Conservation (phyloP, 2,888 invertebrate genomes). For the Didymodactylos carnosus region DNA sequence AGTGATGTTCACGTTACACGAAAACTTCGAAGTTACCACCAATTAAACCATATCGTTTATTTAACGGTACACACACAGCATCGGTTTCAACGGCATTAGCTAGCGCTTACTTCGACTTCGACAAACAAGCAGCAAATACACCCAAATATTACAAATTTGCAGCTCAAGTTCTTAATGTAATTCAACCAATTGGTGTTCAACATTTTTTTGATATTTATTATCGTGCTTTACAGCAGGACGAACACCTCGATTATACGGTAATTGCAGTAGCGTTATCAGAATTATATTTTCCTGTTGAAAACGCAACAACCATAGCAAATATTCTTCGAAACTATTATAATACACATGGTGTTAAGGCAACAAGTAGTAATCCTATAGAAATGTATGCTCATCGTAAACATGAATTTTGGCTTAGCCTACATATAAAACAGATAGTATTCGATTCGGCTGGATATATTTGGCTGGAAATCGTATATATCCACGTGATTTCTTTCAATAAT, state of each 20-base stretch:
- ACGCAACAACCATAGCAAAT: background rate
- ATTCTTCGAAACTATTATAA: background rate
- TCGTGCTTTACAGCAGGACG: background rate
- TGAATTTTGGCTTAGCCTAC: background rate
- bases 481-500: background rate
- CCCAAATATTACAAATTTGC: background rate
- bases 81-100: background rate
- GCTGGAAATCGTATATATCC: background rate
- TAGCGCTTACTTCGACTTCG: background rate
- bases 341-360: background rate
- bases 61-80: background rate
- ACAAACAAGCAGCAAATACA: background rate
- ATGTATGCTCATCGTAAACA: background rate
- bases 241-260: background rate
- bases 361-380: background rate
- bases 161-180: background rate
- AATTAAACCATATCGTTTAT: background rate
- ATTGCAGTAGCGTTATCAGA: background rate
- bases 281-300: background rate
- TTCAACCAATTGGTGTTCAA: background rate
- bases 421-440: background rate
- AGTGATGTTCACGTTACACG: background rate
- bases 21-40: background rate
- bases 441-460: background rate
- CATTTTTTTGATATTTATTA: background rate